These are phyloP conservation scores for Phallusia fumigata DNA, from an alignment of 23 tunicate species.

Conservation along the genomic window DNA sequence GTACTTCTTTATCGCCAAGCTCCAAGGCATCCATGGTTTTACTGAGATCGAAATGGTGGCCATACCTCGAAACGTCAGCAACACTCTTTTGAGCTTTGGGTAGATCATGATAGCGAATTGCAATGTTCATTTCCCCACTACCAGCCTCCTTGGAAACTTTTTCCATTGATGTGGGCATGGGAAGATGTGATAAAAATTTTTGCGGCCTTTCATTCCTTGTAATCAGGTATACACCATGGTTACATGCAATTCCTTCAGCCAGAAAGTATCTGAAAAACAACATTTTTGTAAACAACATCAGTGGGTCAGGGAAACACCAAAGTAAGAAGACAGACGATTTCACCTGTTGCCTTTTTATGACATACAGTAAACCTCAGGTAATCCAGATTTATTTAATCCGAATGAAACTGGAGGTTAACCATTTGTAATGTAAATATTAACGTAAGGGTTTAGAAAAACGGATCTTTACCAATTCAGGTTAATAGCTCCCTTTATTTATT, in stretches of 20 bases:
- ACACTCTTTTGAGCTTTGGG: conserved; percentile 46
- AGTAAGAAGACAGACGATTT: too few species aligned
- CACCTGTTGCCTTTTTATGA: too few species aligned
- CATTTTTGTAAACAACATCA: too few species aligned
- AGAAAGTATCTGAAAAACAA: conserved; percentile 68
- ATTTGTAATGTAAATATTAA: too few species aligned
- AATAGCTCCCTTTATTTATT: too few species aligned
- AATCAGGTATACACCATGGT: conserved; percentile 49
- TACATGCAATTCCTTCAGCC: conserved; percentile 72
- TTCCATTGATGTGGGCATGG: conserved; percentile 43
- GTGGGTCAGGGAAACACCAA: too few species aligned
- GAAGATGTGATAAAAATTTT: conserved; percentile 30
- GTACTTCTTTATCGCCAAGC: conserved; percentile 24
- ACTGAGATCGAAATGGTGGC: conserved; percentile 87
- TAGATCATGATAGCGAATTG: conserved; percentile 64
- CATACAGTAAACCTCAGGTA: too few species aligned
- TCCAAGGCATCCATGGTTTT: conserved; percentile 39
- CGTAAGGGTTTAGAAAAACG: too few species aligned
- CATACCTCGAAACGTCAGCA: conserved; percentile 45
- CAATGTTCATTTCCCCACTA: conserved; percentile 75
- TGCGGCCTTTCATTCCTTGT: conserved; percentile 22
- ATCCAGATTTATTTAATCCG: too few species aligned
- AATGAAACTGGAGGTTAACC: too few species aligned
- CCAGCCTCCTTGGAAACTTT: conserved; percentile 9
- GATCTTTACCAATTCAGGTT: too few species aligned